Conservation (phyloP, 2,113 vertebrate species). For the Bubo bubo region DNA sequence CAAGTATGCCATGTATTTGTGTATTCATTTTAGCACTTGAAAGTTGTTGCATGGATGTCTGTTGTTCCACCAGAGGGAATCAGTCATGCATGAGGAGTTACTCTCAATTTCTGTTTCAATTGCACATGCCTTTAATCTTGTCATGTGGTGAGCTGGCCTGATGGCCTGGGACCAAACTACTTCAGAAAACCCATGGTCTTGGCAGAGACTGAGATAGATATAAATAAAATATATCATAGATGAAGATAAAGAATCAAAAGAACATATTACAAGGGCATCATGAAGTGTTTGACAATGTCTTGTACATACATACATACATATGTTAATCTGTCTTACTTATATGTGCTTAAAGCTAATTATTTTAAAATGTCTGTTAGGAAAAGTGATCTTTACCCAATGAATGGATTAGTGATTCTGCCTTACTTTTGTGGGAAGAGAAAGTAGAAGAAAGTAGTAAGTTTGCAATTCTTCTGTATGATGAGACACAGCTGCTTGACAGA, state of each 20-base stretch:
- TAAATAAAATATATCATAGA: background rate
- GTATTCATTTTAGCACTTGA: background rate
- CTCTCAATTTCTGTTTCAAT: background rate
- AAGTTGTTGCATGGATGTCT: background rate
- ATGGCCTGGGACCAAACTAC: background rate
- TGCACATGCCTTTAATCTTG: background rate
- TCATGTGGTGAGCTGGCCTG: background rate
- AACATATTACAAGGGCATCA: background rate
- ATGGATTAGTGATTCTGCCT: background rate
- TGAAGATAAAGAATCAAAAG: background rate
- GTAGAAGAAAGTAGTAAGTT: background rate
- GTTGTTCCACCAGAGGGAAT: background rate
- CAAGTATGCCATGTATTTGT: background rate
- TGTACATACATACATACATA: background rate
- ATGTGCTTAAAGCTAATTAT: background rate
- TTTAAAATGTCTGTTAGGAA: background rate
- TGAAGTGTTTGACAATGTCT: background rate
- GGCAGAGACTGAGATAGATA: background rate
- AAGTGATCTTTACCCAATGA: background rate
- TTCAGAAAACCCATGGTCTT: background rate
- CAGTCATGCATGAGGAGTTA: background rate
- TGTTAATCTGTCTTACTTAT: background rate
- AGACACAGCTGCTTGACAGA: background rate
- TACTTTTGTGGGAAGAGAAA: background rate
- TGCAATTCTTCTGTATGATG: background rate